Evolutionary conservation across 2,888 invertebrate species (phyloP).

Genomic region (Synergus itoensis): DNA sequence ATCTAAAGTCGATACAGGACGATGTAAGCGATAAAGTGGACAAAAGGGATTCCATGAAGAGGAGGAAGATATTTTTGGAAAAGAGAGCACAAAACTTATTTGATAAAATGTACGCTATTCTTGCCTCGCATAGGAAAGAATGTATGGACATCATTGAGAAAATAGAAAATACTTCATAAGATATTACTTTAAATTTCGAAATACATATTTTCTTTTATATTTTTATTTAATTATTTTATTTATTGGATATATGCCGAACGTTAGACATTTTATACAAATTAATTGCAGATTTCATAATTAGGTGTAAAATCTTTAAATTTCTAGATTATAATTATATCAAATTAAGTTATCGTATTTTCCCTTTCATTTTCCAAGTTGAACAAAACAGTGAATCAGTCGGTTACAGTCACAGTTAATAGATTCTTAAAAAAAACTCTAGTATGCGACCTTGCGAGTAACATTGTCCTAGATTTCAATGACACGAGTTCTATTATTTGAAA

Average conservation of each 20-base stretch:
- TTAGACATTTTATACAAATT: too few species aligned
- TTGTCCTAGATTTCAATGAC: not conserved
- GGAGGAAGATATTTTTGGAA: conserved; percentile 12
- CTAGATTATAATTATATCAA: not conserved
- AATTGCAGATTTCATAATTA: too few species aligned
- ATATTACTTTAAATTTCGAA: too few species aligned
- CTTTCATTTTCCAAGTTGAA: not conserved
- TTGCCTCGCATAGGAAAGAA: conserved; percentile 6
- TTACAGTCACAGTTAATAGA: not conserved
- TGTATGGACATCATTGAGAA: not conserved
- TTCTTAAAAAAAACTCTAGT: not conserved
- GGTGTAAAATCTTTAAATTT: too few species aligned
- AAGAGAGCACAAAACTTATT: not conserved
- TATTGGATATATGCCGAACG: too few species aligned
- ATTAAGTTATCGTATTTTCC: not conserved
- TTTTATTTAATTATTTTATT: too few species aligned
- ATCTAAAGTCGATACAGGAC: not conserved
- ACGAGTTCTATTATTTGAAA: not conserved
- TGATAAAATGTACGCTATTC: conserved; percentile 1
- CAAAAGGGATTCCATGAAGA: conserved; percentile 20
- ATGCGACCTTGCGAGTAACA: not conserved
- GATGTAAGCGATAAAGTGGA: conserved; percentile 31
- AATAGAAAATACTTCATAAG: not conserved
- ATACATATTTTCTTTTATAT: too few species aligned
- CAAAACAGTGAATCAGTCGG: not conserved